A percentile compares a stretch with the other conserved stretches of the same genome.
phyloP scores from a whole-genome alignment of 2,113 vertebrate species.

The Reinhardtius hippoglossoides region DNA sequence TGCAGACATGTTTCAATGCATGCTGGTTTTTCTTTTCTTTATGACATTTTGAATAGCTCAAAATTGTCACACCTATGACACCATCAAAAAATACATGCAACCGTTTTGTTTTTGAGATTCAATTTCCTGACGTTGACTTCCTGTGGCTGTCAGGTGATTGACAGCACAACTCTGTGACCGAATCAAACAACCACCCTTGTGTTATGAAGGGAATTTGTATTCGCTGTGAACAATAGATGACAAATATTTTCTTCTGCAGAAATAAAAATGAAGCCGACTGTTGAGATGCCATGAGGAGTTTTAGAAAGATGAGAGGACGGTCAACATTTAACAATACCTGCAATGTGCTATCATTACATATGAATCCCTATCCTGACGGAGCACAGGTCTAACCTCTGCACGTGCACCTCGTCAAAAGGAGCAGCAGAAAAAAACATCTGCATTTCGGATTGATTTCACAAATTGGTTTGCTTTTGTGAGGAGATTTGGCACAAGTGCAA shows the following conservation, averaged over 20 bases:
- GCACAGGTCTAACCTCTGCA: background rate
- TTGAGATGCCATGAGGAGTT: background rate
- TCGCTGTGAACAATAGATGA: background rate
- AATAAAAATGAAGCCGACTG: no score
- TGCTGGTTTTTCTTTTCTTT: conserved; percentile 30
- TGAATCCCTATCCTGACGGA: background rate
- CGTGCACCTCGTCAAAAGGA: background rate
- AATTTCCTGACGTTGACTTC: background rate
- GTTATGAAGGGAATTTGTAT: background rate
- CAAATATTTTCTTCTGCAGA: background rate
- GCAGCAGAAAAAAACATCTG: background rate
- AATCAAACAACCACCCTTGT: background rate
- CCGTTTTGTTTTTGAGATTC: background rate
- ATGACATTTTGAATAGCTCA: conserved; percentile 19
- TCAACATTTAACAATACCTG: background rate
- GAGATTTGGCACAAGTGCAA: conserved; percentile 20
- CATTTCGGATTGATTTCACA: conserved; percentile 11
- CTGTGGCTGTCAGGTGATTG: conserved; percentile 5
- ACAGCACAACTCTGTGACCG: background rate
- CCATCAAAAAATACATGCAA: conserved; percentile 7
- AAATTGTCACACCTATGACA: conserved; percentile 17
- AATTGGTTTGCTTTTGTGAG: conserved; percentile 18
- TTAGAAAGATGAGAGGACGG: background rate
- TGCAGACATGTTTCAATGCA: background rate
- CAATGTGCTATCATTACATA: background rate